Base-by-base conservation (phyloP, 37 sponge, comb jelly and placozoan species). In the Beroe ovata region DNA sequence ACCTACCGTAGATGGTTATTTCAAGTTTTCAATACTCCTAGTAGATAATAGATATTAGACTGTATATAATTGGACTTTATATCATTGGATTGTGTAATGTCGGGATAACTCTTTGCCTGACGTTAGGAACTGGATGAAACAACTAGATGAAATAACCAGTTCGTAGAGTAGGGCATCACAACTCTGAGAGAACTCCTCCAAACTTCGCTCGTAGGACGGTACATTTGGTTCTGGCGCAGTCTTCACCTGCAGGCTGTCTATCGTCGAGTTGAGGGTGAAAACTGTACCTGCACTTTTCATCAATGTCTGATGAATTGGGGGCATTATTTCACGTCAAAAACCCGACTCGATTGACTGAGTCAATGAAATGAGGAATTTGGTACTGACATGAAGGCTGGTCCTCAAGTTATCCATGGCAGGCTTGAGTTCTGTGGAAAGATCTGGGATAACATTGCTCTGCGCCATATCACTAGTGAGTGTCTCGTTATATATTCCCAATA, bases 141-240 rank as follows among this genome's bases (percentile, higher is more conserved):
- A n/a, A n/a, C n/a, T n/a, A n/a, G n/a, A n/a, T 28, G 6, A 20
- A 62, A 6, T 33, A 42, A 77, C 84, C 84, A 77, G 84, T 19
- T 77, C 84, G 47, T 39, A 42, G 23, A 77, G 54, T 4, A 77
- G 8, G 21, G 54, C 47, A 77, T 77, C 84, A 77, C 84, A 77
- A 20, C 33, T 42, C 14, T 77, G 84, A 22, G 84, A 77, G 38
- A 77, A 77, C 42, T 77, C 84, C 47, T 77, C 84, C 84, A 77
- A 42, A 20, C 84, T 77, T 54, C 84, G 39, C 47, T 77, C 84
- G 21, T 32, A 77, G 38, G 84, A n/a, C 4, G 84, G 84, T 1
- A 38, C 84, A 41, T 19, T 35, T 16, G n/a, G 38, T 41, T 77
- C 84, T 21, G 54, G 25, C 0, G 38, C 42, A 6, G 84, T 23